These are phyloP conservation scores for Meloe dianella DNA, from an alignment of 2,888 invertebrate genomes.

Conservation along the genomic window DNA sequence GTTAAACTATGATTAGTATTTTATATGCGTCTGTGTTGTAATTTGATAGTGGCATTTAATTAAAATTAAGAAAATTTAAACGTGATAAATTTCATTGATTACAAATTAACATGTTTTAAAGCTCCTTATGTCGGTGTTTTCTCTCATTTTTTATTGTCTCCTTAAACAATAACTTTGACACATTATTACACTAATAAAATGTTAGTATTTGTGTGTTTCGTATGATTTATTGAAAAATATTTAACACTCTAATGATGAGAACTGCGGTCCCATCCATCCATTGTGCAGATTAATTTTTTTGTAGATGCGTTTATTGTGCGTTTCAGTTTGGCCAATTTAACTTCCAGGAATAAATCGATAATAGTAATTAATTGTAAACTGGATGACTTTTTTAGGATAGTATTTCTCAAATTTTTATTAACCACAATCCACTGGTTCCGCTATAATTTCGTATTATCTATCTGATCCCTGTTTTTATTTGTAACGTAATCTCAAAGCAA, in stretches of 20 bases:
- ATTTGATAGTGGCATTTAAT: neutral
- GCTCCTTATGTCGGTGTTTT: neutral
- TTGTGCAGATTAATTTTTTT: neutral
- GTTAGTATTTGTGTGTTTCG: neutral
- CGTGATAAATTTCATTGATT: neutral
- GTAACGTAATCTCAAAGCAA: no score
- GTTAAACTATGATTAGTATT: neutral
- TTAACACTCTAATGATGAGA: neutral
- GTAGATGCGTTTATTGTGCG: neutral
- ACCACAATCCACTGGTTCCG: no score
- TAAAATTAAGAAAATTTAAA: constrained; percentile 3
- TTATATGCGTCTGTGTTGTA: neutral
- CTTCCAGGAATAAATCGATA: neutral
- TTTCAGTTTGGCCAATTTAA: neutral
- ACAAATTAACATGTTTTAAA: constrained; percentile 12
- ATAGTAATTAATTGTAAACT: no score
- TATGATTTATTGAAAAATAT: neutral
- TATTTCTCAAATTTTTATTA: no score
- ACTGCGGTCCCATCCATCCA: neutral
- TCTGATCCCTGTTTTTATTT: no score
- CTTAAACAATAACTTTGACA: neutral
- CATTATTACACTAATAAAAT: constrained; percentile 10
- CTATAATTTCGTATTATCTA: no score
- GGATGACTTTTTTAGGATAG: no score
- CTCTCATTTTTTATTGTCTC: neutral